Base-by-base conservation (phyloP, 1,140 invertebrate genomes). In the Saccostrea glomerata region DNA sequence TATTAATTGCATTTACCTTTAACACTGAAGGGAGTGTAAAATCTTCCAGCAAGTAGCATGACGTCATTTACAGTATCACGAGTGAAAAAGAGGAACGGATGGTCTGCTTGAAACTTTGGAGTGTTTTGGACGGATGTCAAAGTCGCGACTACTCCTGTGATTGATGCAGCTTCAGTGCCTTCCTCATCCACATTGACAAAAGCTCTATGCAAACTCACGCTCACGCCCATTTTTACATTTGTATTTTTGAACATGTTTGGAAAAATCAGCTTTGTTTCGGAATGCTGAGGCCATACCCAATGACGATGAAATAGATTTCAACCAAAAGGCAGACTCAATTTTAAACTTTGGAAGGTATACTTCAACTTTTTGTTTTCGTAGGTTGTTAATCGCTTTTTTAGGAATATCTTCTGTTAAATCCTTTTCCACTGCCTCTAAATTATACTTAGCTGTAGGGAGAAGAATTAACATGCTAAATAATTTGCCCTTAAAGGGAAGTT, bases 391-490 rank as follows among this genome's bases (percentile, higher is more conserved):
- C 40, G 89, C 30, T 20, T 66, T 82, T 36, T 82, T 25, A 12
- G 85, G 63, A 2, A 86, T 20, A 63, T 47, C 25, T 7, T 47
- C 55, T 36, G 83, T 86, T n/a, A 92, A 30, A 5, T 30, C 40
- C n/a, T 88, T 40, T 87, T 90, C 88, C 54, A 91, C n/a, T 11
- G 92, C 88, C 7, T 92, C 92, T 9, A 95, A 87, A 7, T 95
- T 94, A 12, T 91, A 84, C 30, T 88, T 85, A 70, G 90, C 89
- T n/a, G 94, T 94, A 0, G 97, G 97, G 15, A 97, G 94, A 0
- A 99, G 94, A 58, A 98, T 96, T 86, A 97, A 97, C 96, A 98
- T 97, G 86, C 91, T 91, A 0, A 95, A 84, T 3, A 93, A 94
- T 0, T 93, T 93, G 0, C 96, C 96, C 92, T 97, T 96, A 92